phyloP scores from a whole-genome alignment of 2,888 invertebrate genomes.

The Lysandra bellargus region DNA sequence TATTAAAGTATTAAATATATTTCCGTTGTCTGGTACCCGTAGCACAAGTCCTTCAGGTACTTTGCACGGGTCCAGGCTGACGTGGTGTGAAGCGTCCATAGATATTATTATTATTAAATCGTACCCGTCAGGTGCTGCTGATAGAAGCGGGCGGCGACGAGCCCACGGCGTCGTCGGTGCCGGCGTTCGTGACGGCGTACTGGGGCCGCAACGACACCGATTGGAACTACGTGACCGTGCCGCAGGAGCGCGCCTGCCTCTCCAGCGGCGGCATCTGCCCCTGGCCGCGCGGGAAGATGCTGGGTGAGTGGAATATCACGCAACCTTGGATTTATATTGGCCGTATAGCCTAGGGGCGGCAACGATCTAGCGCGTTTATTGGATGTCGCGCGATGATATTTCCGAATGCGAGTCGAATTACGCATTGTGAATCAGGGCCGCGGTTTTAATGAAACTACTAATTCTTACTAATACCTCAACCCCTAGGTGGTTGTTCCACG shows the following conservation, averaged over 20 bases:
- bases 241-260: conserved; percentile 82
- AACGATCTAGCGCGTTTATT: too few relatives aligned
- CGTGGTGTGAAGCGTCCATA: too few relatives aligned
- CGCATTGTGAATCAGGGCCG: too few relatives aligned
- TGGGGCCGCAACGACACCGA: conserved; percentile 82
- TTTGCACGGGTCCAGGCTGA: too few relatives aligned
- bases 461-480: not conserved
- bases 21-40: too few relatives aligned
- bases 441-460: too few relatives aligned
- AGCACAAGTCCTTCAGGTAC: too few relatives aligned
- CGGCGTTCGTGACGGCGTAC: conserved; percentile 85
- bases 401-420: too few relatives aligned
- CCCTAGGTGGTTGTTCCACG: conserved; percentile 84
- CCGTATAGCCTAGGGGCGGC: too few relatives aligned
- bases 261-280: conserved; percentile 77
- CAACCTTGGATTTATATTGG: not conserved
- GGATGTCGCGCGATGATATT: too few relatives aligned
- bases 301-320: conserved; percentile 69
- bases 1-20: too few relatives aligned
- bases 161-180: conserved; percentile 82
- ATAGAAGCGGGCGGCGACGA: conserved; percentile 87
- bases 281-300: conserved; percentile 87
- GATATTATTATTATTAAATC: too few relatives aligned
- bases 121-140: conserved; percentile 77
- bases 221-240: conserved; percentile 85